Conservation (phyloP, 2,888 invertebrate genomes). For the Hololepta plana region DNA sequence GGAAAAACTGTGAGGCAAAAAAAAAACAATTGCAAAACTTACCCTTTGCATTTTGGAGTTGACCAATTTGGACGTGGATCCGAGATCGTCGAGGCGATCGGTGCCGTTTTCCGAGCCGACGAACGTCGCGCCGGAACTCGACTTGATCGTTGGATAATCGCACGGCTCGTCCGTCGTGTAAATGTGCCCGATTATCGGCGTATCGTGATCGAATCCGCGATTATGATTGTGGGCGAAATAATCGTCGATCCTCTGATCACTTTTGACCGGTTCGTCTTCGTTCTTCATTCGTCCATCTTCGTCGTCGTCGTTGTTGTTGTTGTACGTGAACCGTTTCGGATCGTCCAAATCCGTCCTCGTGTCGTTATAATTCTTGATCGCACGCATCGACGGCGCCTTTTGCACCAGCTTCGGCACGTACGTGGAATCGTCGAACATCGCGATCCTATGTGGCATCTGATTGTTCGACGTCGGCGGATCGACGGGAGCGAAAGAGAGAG, state of each 20-base stretch:
- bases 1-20: too few species aligned
- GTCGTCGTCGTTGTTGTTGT: too few species aligned
- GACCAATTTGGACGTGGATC: constrained; percentile 21
- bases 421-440: too few species aligned
- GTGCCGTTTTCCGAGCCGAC: constrained; percentile 15
- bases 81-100: constrained; percentile 17
- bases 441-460: too few species aligned
- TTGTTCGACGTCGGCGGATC: too few species aligned
- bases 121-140: constrained; percentile 15
- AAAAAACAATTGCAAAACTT: too few species aligned
- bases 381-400: constrained; percentile 22
- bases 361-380: constrained; percentile 24
- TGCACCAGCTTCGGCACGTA: constrained; percentile 18
- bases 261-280: too few species aligned
- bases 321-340: too few species aligned
- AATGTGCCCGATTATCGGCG: constrained; percentile 7
- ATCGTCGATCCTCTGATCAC: background rate
- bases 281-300: too few species aligned
- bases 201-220: constrained; percentile 1
- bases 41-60: constrained; percentile 21
- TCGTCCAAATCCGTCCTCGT: too few species aligned
- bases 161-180: constrained; percentile 15
- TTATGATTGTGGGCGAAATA: background rate
- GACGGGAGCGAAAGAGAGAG: too few species aligned
- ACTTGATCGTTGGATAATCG: constrained; percentile 18